A percentile compares a stretch with the other conserved stretches of the same genome.
Evolutionary conservation across 2,797 vertebrate genomes (phyloP).

Genomic region (Champsocephalus esox): DNA sequence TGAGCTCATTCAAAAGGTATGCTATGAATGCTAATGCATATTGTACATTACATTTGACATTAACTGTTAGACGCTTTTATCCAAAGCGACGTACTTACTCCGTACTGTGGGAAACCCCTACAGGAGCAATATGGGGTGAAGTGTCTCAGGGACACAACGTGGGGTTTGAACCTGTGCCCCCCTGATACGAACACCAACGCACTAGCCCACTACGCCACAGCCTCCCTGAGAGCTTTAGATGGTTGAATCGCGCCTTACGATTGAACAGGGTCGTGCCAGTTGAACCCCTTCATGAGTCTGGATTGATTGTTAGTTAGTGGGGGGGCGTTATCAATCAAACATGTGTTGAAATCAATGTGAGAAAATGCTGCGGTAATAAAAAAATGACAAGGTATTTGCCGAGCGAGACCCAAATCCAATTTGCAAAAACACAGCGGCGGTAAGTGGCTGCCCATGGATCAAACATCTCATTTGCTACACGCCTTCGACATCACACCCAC

Average conservation of each 20-base stretch:
- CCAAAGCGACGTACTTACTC: no score
- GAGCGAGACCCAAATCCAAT: slow-evolving; percentile 61
- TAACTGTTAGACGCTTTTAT: no score
- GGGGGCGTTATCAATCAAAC: slow-evolving; percentile 45
- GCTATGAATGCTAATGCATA: no score
- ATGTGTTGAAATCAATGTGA: slow-evolving; percentile 44
- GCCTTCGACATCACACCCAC: slow-evolving; percentile 37
- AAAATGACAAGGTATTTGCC: slow-evolving; percentile 46
- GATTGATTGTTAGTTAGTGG: slow-evolving; percentile 49
- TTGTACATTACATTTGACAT: no score
- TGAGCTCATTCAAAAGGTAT: neutral
- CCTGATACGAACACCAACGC: no score
- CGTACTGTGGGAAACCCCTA: no score
- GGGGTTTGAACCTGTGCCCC: no score
- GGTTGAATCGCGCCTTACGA: neutral
- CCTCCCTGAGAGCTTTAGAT: neutral
- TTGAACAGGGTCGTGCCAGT: neutral
- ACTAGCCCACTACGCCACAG: no score
- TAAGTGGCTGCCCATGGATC: slow-evolving; percentile 66
- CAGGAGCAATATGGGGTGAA: no score
- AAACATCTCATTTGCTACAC: slow-evolving; percentile 62
- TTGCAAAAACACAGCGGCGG: slow-evolving; percentile 70
- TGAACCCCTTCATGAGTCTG: slow-evolving; percentile 26
- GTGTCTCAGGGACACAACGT: no score
- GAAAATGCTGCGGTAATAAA: slow-evolving; percentile 53